A percentile compares a stretch with the other conserved stretches of the same genome.
Evolutionary conservation across 2,797 vertebrate genomes (phyloP).

Genomic region (Iguana delicatissima): DNA sequence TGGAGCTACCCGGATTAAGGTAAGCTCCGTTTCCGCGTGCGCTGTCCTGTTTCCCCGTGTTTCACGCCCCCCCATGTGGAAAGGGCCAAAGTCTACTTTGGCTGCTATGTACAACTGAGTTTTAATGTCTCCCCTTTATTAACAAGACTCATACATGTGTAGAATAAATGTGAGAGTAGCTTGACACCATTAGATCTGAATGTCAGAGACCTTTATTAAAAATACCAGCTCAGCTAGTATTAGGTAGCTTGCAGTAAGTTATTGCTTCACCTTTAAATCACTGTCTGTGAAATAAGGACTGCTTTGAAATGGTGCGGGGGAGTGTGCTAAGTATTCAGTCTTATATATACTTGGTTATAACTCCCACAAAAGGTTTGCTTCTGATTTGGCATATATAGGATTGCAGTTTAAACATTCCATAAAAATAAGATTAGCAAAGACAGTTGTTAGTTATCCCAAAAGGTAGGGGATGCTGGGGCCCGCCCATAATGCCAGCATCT

Average conservation of each 20-base stretch:
- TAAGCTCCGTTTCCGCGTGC: no score
- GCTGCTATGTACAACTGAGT: not conserved
- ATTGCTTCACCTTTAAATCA: not conserved
- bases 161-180: not conserved
- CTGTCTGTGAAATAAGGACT: not conserved
- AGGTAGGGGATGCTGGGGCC: no score
- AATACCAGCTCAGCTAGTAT: not conserved
- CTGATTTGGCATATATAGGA: not conserved
- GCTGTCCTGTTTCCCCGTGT: no score
- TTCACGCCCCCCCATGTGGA: no score
- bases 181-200: not conserved
- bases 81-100: not conserved
- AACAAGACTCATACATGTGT: not conserved
- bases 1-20: no score
- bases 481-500: no score
- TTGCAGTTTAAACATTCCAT: not conserved
- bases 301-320: not conserved
- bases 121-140: not conserved
- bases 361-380: not conserved
- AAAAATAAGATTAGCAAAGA: not conserved
- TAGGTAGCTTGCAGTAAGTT: not conserved
- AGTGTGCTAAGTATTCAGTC: not conserved
- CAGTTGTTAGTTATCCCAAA: no score
- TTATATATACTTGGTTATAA: not conserved
- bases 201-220: not conserved